Evolutionary conservation across 2,113 vertebrate species (phyloP).

Genomic region (Chrysemys picta): DNA sequence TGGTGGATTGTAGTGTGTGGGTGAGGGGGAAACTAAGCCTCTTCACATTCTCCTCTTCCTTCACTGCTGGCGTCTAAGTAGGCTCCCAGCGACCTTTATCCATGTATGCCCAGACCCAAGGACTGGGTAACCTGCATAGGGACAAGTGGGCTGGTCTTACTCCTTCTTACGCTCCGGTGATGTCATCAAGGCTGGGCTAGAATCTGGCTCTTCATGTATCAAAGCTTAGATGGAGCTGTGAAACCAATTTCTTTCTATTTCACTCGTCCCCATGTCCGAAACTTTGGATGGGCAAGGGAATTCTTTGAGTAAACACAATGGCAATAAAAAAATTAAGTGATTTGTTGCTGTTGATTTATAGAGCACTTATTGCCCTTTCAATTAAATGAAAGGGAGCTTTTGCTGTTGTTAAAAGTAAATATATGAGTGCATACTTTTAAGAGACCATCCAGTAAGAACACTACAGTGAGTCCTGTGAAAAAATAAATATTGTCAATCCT

Average conservation of each 20-base stretch:
- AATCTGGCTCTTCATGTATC: not conserved
- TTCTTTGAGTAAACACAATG: not conserved
- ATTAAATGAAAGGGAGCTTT: not conserved
- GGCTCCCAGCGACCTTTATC: not conserved
- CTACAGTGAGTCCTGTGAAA: constrained; percentile 12
- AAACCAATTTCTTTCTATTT: not conserved
- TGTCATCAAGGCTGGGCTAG: not conserved
- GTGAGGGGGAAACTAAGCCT: not conserved
- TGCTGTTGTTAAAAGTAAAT: constrained; percentile 6
- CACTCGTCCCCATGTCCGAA: not conserved
- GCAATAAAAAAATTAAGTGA: not conserved
- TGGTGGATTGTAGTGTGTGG: not conserved
- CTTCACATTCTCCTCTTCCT: not conserved
- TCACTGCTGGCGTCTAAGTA: not conserved
- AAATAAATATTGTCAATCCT: constrained; percentile 12
- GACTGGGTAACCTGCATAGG: not conserved
- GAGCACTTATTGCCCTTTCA: not conserved
- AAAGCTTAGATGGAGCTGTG: not conserved
- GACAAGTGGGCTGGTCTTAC: not conserved
- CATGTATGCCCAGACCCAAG: not conserved
- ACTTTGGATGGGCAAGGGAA: not conserved
- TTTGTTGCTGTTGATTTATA: constrained; percentile 13
- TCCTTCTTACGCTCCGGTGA: not conserved
- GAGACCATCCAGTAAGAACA: not conserved
- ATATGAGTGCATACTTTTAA: constrained; percentile 13